These are phyloP conservation scores for Eristalis tenax DNA, from an alignment of 2,888 invertebrate species.

Conservation along the genomic window DNA sequence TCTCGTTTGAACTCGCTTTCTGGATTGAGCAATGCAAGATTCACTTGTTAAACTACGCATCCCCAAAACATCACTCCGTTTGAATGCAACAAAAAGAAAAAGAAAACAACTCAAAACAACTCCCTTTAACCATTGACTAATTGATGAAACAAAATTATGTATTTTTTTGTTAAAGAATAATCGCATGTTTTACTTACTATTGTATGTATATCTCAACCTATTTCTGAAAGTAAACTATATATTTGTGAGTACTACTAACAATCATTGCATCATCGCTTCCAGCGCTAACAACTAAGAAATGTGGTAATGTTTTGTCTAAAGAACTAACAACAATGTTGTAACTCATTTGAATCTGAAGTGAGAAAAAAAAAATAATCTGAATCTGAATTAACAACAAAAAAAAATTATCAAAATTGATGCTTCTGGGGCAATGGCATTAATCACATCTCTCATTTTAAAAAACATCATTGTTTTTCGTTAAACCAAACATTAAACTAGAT, in stretches of 20 bases:
- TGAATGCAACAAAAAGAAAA: neutral
- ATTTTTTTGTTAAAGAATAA: conserved; percentile 27
- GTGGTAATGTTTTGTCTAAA: conserved; percentile 54
- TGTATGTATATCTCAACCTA: conserved; percentile 50
- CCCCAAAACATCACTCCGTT: neutral
- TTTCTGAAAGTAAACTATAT: conserved; percentile 55
- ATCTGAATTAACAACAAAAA: conserved; percentile 20
- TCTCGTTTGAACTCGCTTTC: neutral
- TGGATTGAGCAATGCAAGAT: neutral
- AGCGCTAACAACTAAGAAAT: conserved; percentile 49
- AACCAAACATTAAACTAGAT: conserved; percentile 82
- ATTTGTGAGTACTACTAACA: conserved; percentile 63
- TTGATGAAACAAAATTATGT: neutral
- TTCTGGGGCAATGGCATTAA: conserved; percentile 70
- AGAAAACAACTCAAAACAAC: neutral
- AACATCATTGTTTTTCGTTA: conserved; percentile 69
- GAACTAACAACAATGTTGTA: neutral
- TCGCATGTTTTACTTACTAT: conserved; percentile 47
- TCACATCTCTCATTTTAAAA: conserved; percentile 66
- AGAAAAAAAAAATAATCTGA: neutral
- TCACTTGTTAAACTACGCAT: neutral
- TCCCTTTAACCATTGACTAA: neutral
- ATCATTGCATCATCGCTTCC: conserved; percentile 66
- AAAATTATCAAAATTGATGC: conserved; percentile 45
- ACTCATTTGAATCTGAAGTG: neutral